These are phyloP conservation scores for Linnaemya tessellans DNA, from an alignment of 2,888 invertebrate genomes.

Conservation along the genomic window DNA sequence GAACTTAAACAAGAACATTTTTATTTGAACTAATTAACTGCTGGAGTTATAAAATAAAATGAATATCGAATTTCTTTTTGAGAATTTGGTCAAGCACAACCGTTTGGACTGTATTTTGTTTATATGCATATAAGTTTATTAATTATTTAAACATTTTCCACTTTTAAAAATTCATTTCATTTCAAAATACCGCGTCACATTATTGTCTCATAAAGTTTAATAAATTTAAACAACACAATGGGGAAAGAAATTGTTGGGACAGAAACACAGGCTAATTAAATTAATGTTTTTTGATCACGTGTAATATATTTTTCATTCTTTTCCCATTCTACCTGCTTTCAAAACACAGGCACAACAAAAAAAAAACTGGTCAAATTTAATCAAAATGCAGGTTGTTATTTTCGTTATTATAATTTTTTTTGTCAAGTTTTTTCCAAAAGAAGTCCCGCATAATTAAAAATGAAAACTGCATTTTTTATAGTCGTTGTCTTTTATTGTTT, in stretches of 20 bases:
- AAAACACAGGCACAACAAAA: background rate
- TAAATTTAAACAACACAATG: conserved; percentile 47
- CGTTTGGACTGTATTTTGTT: conserved; percentile 1
- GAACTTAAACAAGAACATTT: background rate
- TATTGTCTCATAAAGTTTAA: conserved; percentile 70
- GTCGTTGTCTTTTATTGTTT: conserved; percentile 10
- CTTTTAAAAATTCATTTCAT: conserved; percentile 61
- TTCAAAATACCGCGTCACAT: conserved; percentile 70
- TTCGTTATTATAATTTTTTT: conserved; percentile 42
- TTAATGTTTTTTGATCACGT: conserved; percentile 69
- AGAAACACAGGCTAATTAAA: conserved; percentile 62
- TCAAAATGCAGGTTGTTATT: conserved; percentile 70
- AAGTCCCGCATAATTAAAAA: conserved; percentile 67
- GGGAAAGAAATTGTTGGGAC: conserved; percentile 4
- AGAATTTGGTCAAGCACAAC: conserved; percentile 21
- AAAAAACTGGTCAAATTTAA: conserved; percentile 44
- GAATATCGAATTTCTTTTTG: background rate
- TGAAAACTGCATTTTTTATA: conserved; percentile 63
- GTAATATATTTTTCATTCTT: conserved; percentile 52
- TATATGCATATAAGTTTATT: conserved; percentile 25
- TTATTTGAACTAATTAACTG: conserved; percentile 15
- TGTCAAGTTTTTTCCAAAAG: conserved; percentile 42
- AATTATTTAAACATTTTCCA: conserved; percentile 64
- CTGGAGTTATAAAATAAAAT: background rate
- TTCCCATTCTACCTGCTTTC: conserved; percentile 34